Base-by-base conservation (phyloP, 1,140 invertebrate genomes). In the Cepaea nemoralis region DNA sequence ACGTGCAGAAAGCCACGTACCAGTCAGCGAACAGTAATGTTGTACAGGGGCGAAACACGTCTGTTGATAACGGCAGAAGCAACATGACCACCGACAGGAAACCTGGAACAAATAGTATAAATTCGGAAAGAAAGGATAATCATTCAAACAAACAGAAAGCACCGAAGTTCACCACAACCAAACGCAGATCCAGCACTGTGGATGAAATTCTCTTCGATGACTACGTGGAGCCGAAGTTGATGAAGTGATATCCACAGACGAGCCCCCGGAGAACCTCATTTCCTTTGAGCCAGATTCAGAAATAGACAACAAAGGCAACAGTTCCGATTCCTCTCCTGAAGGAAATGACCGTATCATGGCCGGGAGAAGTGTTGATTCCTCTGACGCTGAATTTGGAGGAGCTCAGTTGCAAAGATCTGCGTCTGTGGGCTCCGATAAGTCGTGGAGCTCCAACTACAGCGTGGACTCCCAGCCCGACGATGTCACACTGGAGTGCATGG, bases 381-480 rank as follows among this genome's bases (percentile, higher is more conserved):
- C 93, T 0, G 93, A 94, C 82, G 86, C 85, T 5, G 91, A 91
- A 83, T 89, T 87, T 55, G 87, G 88, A n/a, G 87, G 83, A 24
- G 84, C 83, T n/a, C 84, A 78, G 67, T 80, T 85, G 37, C 86
- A 88, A 59, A 84, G 87, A 78, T 91, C 91, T 91, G 94, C 93
- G 73, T 95, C 94, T 3, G 93, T 94, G 75, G 93, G 93, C 40
- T 95, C 94, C 0, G 93, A 95, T 50, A 94, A 94, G 83, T 95
- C 94, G 0, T 95, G 94, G 94, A 94, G 93, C 55, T 95, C 95
- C 0, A 94, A 94, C 83, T 93, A 94, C 73, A 95, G 94, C 73
- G 92, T 94, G 50, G 94, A 95, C 77, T 95, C 94, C 85, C 94
- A 94, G 83, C 93, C 93, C 0, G 94, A 95, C 88, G 94, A 95